These are phyloP conservation scores for Epicauta chinensis DNA, from an alignment of 1,140 invertebrate genomes.

Conservation along the genomic window DNA sequence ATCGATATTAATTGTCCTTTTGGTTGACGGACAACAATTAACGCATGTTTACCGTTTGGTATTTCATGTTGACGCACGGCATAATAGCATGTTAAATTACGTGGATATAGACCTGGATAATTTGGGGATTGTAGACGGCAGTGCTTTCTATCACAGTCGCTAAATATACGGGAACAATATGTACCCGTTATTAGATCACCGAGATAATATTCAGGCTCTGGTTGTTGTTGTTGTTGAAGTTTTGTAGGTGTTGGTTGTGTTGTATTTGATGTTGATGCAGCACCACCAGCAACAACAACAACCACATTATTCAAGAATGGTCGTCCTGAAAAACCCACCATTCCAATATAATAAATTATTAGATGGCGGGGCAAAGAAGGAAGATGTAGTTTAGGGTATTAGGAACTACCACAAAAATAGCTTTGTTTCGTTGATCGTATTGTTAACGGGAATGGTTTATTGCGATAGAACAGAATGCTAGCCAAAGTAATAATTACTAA, in stretches of 20 bases:
- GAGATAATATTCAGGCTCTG: conserved; percentile 57
- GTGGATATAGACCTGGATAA: conserved; percentile 84
- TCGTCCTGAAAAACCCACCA: conserved; percentile 15
- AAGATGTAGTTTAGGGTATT: too few relatives aligned
- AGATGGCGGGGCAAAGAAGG: too few relatives aligned
- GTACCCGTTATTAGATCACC: conserved; percentile 82
- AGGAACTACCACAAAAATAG: too few relatives aligned
- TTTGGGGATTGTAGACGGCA: conserved; percentile 86
- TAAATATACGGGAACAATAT: conserved; percentile 84
- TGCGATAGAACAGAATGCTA: too few relatives aligned
- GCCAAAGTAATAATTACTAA: too few relatives aligned
- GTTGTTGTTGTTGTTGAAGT: conserved; percentile 34
- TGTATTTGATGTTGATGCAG: background rate
- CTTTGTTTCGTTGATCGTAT: too few relatives aligned
- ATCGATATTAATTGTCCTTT: conserved; percentile 78
- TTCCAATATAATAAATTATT: conserved; percentile 6
- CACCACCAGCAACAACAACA: too few relatives aligned
- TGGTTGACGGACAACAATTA: conserved; percentile 74
- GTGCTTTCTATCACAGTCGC: conserved; percentile 78
- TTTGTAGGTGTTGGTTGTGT: conserved; percentile 34
- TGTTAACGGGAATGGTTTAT: too few relatives aligned
- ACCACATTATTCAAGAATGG: conserved; percentile 12
- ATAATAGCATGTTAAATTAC: conserved; percentile 84
- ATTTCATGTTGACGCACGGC: conserved; percentile 72
- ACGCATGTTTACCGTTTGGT: conserved; percentile 66